phyloP scores from a whole-genome alignment of 2,888 invertebrate species.

The Serrognathus titanus region DNA sequence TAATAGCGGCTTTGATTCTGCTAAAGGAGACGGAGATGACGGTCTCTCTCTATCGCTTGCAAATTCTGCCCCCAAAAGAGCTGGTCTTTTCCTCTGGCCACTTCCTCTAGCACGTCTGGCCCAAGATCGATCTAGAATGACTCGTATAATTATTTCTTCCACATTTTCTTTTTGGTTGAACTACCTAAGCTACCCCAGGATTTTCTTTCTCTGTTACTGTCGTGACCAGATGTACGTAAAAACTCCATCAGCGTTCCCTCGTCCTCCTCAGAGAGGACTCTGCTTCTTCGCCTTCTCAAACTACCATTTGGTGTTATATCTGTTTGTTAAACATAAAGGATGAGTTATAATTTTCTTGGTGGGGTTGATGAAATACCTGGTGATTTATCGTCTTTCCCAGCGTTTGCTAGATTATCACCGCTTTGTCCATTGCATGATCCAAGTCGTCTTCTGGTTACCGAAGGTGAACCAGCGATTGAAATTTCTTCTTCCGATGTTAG shows the following conservation, averaged over 20 bases:
- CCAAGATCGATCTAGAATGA: conserved; percentile 75
- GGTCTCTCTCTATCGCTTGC: conserved; percentile 70
- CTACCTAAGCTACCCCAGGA: conserved; percentile 82
- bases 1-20: conserved; percentile 55
- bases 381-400: conserved; percentile 53
- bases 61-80: conserved; percentile 69
- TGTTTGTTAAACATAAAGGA: conserved; percentile 29
- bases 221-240: conserved; percentile 72
- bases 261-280: conserved; percentile 78
- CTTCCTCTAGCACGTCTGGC: conserved; percentile 74
- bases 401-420: conserved; percentile 31
- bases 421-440: conserved; percentile 60
- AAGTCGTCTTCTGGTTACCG: conserved; percentile 61
- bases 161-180: conserved; percentile 16
- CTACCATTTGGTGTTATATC: conserved; percentile 90
- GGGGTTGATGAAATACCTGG: conserved; percentile 45
- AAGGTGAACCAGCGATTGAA: conserved; percentile 63
- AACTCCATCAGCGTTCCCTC: conserved; percentile 86
- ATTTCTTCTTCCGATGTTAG: conserved; percentile 63
- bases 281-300: conserved; percentile 73
- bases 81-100: conserved; percentile 73
- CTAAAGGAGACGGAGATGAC: conserved; percentile 62
- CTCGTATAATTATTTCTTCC: not conserved
- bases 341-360: not conserved
- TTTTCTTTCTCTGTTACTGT: conserved; percentile 70